Evolutionary conservation across 2,797 vertebrate genomes (phyloP).

Genomic region (Pteronotus mesoamericanus): DNA sequence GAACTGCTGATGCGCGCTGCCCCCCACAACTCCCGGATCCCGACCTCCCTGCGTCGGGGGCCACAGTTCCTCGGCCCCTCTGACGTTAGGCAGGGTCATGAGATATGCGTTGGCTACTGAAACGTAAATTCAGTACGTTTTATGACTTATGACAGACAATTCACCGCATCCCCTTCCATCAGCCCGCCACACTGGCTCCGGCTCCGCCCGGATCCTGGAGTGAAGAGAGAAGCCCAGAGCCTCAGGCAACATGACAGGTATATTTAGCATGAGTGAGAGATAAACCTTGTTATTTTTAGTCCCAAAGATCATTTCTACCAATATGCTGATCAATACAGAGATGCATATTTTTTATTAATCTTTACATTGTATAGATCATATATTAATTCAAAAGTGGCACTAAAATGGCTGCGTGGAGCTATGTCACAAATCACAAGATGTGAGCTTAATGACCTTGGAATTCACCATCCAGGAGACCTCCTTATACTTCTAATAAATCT

Average conservation of each 20-base stretch:
- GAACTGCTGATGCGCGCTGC: no score
- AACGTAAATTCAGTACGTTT: no score
- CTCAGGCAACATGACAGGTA: not conserved
- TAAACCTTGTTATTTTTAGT: not conserved
- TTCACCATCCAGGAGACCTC: not conserved
- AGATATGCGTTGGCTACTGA: not conserved
- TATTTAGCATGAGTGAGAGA: not conserved
- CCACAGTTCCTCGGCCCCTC: not conserved
- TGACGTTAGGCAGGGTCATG: not conserved
- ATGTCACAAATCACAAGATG: not conserved
- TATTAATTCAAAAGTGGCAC: not conserved
- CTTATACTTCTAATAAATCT: not conserved
- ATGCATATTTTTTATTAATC: not conserved
- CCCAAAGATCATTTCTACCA: not conserved
- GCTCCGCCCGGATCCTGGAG: not conserved
- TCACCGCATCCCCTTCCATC: not conserved
- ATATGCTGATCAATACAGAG: not conserved
- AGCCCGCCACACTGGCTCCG: no score
- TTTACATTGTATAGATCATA: not conserved
- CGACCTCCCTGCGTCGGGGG: not conserved
- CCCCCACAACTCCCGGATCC: not conserved
- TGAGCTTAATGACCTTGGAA: not conserved
- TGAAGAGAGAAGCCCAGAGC: not conserved
- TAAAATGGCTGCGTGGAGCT: not conserved
- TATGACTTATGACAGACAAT: no score